Conservation (phyloP, 2,888 invertebrate species). For the Polietes domitor region DNA sequence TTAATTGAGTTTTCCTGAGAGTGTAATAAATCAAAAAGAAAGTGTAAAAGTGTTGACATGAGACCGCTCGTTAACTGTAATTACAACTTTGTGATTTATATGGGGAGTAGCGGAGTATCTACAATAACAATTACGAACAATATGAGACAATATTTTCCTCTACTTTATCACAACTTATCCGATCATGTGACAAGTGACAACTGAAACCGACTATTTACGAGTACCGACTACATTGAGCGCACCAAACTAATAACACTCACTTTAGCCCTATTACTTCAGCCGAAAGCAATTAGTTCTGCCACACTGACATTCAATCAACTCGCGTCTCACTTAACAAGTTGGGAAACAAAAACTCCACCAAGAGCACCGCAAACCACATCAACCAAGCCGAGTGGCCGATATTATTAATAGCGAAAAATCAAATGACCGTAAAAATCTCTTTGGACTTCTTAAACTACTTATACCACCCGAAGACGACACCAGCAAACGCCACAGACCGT, state of each 20-base stretch:
- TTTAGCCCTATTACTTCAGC: neutral
- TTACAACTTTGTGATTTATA: conserved; percentile 38
- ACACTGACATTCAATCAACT: conserved; percentile 62
- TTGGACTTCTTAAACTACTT: conserved; percentile 1
- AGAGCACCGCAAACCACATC: neutral
- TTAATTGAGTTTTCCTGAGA: neutral
- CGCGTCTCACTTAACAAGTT: conserved; percentile 39
- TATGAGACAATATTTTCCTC: neutral
- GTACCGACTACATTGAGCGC: neutral
- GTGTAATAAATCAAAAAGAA: conserved; percentile 14
- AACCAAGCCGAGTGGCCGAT: conserved; percentile 48
- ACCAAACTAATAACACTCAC: neutral
- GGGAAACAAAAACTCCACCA: neutral
- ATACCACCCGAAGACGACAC: neutral
- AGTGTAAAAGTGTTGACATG: conserved; percentile 56
- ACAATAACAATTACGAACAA: neutral
- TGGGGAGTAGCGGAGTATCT: neutral
- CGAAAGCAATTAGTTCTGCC: conserved; percentile 67
- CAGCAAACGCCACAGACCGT: neutral
- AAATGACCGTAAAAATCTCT: conserved; percentile 64
- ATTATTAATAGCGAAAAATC: conserved; percentile 56
- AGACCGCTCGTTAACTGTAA: conserved; percentile 41
- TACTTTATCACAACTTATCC: neutral
- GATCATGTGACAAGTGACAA: conserved; percentile 47
- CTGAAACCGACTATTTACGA: neutral